Evolutionary conservation across 1,140 invertebrate species (phyloP), one percentile per base, ranked within the genome.

Genomic region (Elymnias hypermnestra): DNA sequence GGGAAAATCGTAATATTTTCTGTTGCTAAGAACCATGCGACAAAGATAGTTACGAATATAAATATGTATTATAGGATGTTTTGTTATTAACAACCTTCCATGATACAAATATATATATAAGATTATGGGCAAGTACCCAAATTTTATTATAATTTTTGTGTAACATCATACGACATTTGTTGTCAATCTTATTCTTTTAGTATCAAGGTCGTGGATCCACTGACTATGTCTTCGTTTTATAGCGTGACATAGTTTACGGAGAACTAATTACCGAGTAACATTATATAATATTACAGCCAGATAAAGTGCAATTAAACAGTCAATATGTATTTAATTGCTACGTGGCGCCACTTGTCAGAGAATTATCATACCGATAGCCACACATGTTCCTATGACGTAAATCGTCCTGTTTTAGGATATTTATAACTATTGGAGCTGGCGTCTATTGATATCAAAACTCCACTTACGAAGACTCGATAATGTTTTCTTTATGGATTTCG

Each of bases 291-390:
- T 29, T 12, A 29, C 10, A 29, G 9, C 2, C 26, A 12, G n/a
- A 1, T 29, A 12, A 29, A 1, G 10, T 29, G 31, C 31, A 33
- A 33, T 33, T 17, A 33, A 33, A 33, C 18, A 31, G 10, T 42
- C 33, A 28, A 28, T 14, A 33, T 33, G 14, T 39, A 25, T 39
- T 39, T 17, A 37, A 35, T 28, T 37, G 14, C 29, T 51, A 35
- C 43, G 48, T 60, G 65, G 58, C 65, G 64, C 64, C 68, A 55
- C 26, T 42, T 29, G 25, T 15, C 25, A 33, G 26, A 36, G 43
- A 57, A 44, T 63, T 58, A 60, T 69, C 58, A 60, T 61, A 48
- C 53, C 51, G 49, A 60, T 57, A 57, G 58, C 57, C 63, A 67
- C 50, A 65, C 68, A 59, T 68, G 48, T 52, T 42, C 39, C 39